Percentiles rank a stretch among this genome's conserved stretches.
Conservation (phyloP, 2,113 vertebrate species). For the Perca fluviatilis region DNA sequence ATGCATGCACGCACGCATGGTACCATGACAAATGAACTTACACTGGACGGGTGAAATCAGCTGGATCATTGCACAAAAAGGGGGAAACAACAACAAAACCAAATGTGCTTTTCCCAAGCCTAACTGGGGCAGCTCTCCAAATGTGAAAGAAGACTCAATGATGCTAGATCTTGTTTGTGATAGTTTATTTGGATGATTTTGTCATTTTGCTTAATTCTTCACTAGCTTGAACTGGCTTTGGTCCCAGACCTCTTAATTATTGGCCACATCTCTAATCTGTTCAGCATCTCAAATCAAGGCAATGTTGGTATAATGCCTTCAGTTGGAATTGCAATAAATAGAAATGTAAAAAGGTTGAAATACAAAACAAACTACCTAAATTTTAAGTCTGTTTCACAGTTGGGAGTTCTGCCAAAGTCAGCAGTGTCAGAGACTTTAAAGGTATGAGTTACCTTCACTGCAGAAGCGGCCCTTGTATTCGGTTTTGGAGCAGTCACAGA, state of each 20-base stretch:
- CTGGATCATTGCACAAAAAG: not conserved
- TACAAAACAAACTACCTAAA: not conserved
- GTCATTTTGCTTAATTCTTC: not conserved
- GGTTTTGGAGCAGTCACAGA: slow-evolving; percentile 96
- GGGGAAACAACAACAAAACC: not conserved
- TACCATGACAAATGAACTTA: not conserved
- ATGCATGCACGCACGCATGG: not conserved
- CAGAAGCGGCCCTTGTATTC: slow-evolving; percentile 94
- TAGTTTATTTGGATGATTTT: not conserved
- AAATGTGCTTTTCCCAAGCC: not conserved
- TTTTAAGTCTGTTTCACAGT: slow-evolving; percentile 18
- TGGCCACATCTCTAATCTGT: not conserved
- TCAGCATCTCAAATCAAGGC: not conserved
- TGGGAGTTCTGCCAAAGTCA: not conserved
- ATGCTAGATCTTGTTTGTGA: no score
- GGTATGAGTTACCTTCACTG: slow-evolving; percentile 90
- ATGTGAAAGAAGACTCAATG: not conserved
- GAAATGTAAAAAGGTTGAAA: not conserved
- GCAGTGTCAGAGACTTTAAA: not conserved
- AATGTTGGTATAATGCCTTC: not conserved
- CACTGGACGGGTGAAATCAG: not conserved
- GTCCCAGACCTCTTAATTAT: not conserved
- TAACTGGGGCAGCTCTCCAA: slow-evolving; percentile 4
- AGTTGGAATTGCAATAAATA: not conserved
- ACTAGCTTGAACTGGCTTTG: not conserved